These are phyloP conservation scores for Huso huso DNA, from an alignment of 2,797 vertebrate genomes.

Conservation along the genomic window DNA sequence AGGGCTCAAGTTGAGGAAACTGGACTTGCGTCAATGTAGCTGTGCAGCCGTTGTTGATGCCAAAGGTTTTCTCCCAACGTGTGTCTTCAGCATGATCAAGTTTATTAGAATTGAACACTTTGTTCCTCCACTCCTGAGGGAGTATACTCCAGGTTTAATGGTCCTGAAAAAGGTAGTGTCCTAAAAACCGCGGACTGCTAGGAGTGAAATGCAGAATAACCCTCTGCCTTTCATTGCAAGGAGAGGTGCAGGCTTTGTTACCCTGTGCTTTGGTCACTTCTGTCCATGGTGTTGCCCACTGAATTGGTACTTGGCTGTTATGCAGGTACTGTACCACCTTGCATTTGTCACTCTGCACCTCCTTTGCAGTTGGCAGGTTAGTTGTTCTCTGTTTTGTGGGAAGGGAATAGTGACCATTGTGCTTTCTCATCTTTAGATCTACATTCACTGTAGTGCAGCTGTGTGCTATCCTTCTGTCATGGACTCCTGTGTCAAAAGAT, in stretches of 20 bases:
- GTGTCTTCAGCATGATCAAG: slow-evolving; percentile 44
- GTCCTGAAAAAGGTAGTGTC: slow-evolving; percentile 33
- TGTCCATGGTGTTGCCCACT: not conserved
- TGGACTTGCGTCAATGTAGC: not conserved
- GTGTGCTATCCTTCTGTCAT: slow-evolving; percentile 16
- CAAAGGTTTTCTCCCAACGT: slow-evolving; percentile 35
- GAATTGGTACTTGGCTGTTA: not conserved
- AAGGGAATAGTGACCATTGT: not conserved
- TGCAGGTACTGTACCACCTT: not conserved
- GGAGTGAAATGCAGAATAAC: no score
- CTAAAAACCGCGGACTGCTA: no score
- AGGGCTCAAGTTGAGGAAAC: not conserved
- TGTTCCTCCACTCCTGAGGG: slow-evolving; percentile 9
- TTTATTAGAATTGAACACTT: slow-evolving; percentile 55
- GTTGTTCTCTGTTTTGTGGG: slow-evolving; percentile 13
- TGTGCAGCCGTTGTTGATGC: not conserved
- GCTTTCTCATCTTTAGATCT: slow-evolving; percentile 10
- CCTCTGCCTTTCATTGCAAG: no score
- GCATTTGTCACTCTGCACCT: not conserved
- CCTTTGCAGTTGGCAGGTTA: not conserved
- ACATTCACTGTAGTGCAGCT: slow-evolving; percentile 11
- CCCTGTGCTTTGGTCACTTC: no score
- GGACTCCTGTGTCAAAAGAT: slow-evolving; percentile 29
- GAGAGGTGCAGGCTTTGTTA: no score
- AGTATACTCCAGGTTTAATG: not conserved